Base-by-base conservation (phyloP, 1,140 invertebrate genomes). In the Stratiolaelaps scimitus region DNA sequence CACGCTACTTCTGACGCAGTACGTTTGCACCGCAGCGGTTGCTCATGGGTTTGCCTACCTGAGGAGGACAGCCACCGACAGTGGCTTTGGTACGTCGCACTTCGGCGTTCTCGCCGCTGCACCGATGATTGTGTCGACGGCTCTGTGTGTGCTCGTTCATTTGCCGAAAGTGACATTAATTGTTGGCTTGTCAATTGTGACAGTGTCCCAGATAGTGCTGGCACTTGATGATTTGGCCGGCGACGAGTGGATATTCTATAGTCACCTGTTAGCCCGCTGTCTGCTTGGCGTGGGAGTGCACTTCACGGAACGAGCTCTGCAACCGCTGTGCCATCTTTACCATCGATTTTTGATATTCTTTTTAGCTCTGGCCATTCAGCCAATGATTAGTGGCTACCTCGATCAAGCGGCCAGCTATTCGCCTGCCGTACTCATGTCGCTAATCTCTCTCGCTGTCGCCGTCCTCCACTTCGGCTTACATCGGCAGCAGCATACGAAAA, bases 291-390 rank as follows among this genome's bases (percentile, higher is more conserved):
- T 60, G 13, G 53, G 53, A 23, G 34, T 60, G 15, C 23, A 20
- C 34, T 34, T 60, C 23, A 15, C 17, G 17, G 53, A 60, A 26
- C 53, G 53, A 10, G 2, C 15, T 26, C 53, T 60, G 6, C 26
- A 20, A 20, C 15, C 53, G 13, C 23, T 60, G 15, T 60, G 53
- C 10, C 53, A 60, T 23, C 34, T 34, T 17, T 29, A 60, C 0
- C 34, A 60, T 60, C 53, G 53, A 60, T 23, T 60, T 26, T 23
- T 60, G 23, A 26, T 34, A 1, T 60, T 60, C 10, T 60, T 60
- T 34, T 15, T 34, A n/a, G 53, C 53, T 4, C 6, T 60, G 26
- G 34, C 34, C 15, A 26, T 60, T 26, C 53, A 60, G 34, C 53
- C 53, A 15, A 6, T 26, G 4, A 60, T 60, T 19, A 20, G n/a